Evolutionary conservation across 2,797 vertebrate species (phyloP).

Genomic region (Enteromius paludinosus): DNA sequence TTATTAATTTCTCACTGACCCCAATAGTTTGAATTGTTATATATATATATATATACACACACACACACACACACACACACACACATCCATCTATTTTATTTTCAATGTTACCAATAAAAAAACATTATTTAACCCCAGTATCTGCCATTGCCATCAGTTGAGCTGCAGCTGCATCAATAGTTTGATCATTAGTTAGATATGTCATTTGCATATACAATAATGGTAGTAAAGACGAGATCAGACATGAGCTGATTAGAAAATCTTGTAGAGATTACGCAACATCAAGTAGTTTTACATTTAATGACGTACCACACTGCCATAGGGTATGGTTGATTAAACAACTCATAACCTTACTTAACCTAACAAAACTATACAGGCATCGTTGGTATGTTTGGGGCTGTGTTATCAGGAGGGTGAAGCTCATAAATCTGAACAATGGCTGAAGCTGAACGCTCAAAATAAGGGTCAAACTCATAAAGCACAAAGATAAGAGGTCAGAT

Average conservation of each 20-base stretch:
- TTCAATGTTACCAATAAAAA: too few relatives aligned
- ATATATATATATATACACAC: too few relatives aligned
- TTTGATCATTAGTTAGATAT: neutral
- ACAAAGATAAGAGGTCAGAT: conserved; percentile 40
- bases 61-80: too few relatives aligned
- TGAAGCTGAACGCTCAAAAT: conserved; percentile 7
- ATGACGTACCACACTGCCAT: neutral
- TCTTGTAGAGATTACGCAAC: neutral
- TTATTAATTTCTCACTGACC: neutral
- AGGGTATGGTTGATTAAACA: neutral
- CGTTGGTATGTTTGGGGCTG: neutral
- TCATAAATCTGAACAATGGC: conserved; percentile 28
- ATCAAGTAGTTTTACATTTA: neutral
- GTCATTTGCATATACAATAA: neutral
- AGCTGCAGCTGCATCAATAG: neutral
- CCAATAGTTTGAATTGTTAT: neutral
- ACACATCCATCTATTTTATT: too few relatives aligned
- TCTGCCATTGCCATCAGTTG: neutral
- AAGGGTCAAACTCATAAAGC: conserved; percentile 43
- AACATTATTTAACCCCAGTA: neutral
- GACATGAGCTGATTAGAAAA: neutral
- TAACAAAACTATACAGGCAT: neutral
- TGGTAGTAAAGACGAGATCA: too few relatives aligned
- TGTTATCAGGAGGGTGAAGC: conserved; percentile 17
- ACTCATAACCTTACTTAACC: neutral